phyloP scores from a whole-genome alignment of 1,140 invertebrate species.

The Galleria mellonella region DNA sequence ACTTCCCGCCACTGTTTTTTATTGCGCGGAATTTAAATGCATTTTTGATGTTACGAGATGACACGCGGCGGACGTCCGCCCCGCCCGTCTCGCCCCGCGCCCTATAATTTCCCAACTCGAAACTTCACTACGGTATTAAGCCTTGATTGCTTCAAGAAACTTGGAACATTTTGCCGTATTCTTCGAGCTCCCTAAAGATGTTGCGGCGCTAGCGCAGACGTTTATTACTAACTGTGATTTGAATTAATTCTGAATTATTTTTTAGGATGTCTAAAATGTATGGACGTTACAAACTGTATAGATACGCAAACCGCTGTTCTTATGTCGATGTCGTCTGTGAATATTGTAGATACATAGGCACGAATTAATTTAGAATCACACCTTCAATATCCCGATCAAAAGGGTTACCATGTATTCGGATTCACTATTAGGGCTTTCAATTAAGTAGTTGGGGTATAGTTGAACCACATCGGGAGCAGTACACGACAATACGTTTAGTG shows the following conservation, averaged over 20 bases:
- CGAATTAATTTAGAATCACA: constrained; percentile 31
- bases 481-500: constrained; percentile 66
- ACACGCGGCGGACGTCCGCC: constrained; percentile 67
- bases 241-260: constrained; percentile 51
- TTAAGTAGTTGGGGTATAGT: constrained; percentile 63
- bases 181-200: constrained; percentile 68
- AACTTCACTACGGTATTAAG: constrained; percentile 73
- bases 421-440: constrained; percentile 59
- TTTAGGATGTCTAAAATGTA: constrained; percentile 8
- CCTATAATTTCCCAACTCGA: constrained; percentile 72
- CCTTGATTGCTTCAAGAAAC: constrained; percentile 72
- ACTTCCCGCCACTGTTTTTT: constrained; percentile 70
- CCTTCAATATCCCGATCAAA: constrained; percentile 35
- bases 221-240: constrained; percentile 64
- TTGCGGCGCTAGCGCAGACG: constrained; percentile 47
- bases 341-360: constrained; percentile 3
- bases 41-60: constrained; percentile 74
- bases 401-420: constrained; percentile 58
- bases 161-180: constrained; percentile 72
- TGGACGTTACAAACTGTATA: no score
- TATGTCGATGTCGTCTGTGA: not conserved
- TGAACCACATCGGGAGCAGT: constrained; percentile 33
- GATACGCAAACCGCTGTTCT: no score
- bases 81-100: constrained; percentile 32
- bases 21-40: constrained; percentile 74